Conservation (phyloP, 2,113 vertebrate species). For the Irena cyanogastra region DNA sequence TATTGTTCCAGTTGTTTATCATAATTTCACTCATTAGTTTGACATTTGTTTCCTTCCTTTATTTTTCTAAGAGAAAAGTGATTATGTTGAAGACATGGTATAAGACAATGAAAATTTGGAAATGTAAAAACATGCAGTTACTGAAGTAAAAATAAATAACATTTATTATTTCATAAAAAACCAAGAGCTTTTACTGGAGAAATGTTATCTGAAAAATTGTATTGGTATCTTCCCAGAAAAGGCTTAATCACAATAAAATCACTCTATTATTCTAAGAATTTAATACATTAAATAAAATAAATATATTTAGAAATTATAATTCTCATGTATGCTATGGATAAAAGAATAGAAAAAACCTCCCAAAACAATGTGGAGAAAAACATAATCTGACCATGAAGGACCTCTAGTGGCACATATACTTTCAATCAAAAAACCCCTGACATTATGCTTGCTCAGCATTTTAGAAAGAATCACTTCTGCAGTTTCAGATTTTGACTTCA, state of each 20-base stretch:
- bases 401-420: constrained; percentile 18
- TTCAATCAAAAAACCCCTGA: not conserved
- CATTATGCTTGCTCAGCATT: not conserved
- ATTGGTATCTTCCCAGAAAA: not conserved
- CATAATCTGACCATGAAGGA: not conserved
- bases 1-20: not conserved
- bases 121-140: not conserved
- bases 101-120: not conserved
- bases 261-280: not conserved
- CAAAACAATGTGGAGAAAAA: not conserved
- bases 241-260: not conserved
- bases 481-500: not conserved
- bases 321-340: not conserved
- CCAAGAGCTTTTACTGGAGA: not conserved
- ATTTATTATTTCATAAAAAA: not conserved
- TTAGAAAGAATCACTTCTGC: not conserved
- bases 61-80: not conserved
- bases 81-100: not conserved
- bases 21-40: not conserved
- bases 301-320: not conserved
- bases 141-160: not conserved
- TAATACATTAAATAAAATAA: not conserved
- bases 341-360: not conserved
- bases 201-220: not conserved
- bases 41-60: not conserved